These are phyloP conservation scores for Melanogrammus aeglefinus DNA, from an alignment of 2,797 vertebrate species.

Conservation along the genomic window DNA sequence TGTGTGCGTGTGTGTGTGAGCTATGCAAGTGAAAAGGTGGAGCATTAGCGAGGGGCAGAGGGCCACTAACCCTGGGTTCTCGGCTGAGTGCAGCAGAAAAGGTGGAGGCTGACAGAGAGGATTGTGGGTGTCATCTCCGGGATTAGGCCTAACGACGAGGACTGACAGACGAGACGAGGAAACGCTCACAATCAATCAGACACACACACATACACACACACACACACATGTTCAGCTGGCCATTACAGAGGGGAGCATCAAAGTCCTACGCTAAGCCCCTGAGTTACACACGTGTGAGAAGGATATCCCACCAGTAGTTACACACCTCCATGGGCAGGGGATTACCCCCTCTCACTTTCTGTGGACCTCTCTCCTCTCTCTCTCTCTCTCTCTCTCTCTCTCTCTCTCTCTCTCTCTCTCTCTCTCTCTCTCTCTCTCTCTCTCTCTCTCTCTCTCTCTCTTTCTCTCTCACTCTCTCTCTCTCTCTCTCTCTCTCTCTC, in stretches of 20 bases:
- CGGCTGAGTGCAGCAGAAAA: constrained; percentile 67
- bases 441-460: constrained; percentile 10
- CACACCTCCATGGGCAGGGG: constrained; percentile 38
- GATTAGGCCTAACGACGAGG: constrained; percentile 73
- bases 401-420: constrained; percentile 9
- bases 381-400: constrained; percentile 14
- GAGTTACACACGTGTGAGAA: constrained; percentile 59
- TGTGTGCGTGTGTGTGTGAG: constrained; percentile 1
- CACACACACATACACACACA: constrained; percentile 46
- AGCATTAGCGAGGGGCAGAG: too few species aligned
- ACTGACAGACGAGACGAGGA: constrained; percentile 74
- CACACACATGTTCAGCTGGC: constrained; percentile 49
- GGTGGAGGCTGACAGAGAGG: constrained; percentile 69
- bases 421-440: background rate
- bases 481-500: constrained; percentile 31
- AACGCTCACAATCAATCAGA: constrained; percentile 30
- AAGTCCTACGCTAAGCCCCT: constrained; percentile 56
- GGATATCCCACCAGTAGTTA: constrained; percentile 40
- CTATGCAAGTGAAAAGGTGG: background rate
- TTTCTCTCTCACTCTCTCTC: constrained; percentile 17
- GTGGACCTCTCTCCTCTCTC: constrained; percentile 10
- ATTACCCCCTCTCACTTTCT: constrained; percentile 32
- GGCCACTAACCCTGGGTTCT: constrained; percentile 59
- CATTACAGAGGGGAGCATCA: constrained; percentile 74
- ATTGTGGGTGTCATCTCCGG: constrained; percentile 69